A percentile compares a stretch with the other conserved stretches of the same genome.
phyloP scores from a whole-genome alignment of 2,797 vertebrate species.

The Clarias pachynema region DNA sequence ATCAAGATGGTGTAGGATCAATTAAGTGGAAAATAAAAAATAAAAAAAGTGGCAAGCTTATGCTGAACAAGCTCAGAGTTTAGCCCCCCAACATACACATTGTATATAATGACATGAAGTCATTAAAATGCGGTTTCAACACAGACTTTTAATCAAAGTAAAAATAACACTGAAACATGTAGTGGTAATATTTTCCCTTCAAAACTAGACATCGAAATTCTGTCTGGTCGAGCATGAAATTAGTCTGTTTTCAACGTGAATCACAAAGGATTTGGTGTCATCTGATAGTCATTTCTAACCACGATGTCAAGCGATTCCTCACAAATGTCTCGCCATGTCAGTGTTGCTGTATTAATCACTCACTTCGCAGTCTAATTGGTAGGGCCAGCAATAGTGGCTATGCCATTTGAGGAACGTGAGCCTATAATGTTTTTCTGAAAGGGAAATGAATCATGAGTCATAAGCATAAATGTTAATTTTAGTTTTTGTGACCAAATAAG shows the following conservation, averaged over 20 bases:
- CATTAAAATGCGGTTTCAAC: not conserved
- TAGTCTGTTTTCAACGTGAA: not conserved
- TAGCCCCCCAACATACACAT: not conserved
- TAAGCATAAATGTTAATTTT: conserved; percentile 7
- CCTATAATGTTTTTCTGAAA: conserved; percentile 1
- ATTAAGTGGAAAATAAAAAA: no score
- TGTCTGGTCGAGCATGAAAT: not conserved
- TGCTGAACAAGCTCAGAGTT: not conserved
- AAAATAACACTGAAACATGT: not conserved
- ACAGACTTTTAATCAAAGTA: not conserved
- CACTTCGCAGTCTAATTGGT: not conserved
- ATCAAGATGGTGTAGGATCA: not conserved
- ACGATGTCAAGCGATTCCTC: not conserved
- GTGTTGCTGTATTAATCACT: not conserved
- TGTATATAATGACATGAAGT: not conserved
- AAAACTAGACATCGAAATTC: not conserved
- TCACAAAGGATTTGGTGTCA: no score
- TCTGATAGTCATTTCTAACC: not conserved
- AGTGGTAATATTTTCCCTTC: not conserved
- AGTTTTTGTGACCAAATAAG: conserved; percentile 4
- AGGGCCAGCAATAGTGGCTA: not conserved
- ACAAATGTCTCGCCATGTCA: not conserved
- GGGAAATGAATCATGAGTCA: conserved; percentile 17
- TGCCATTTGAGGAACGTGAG: not conserved
- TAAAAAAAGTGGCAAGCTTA: no score